These are phyloP conservation scores for Eugnorisma glareosa DNA, from an alignment of 2,888 invertebrate species.

Conservation along the genomic window DNA sequence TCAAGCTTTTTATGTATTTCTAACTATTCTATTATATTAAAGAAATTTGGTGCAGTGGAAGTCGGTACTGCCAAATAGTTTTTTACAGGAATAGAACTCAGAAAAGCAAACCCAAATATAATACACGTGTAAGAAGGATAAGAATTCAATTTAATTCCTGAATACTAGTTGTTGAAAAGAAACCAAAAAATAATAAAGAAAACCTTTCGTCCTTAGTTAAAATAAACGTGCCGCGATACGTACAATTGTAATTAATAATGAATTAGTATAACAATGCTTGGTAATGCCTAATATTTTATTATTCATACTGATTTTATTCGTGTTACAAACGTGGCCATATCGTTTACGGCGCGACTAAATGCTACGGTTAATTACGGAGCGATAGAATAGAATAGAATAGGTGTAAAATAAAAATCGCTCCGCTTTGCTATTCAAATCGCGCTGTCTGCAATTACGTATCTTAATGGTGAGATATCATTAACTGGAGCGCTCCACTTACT, in stretches of 20 bases:
- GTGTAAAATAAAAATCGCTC: conserved; percentile 85
- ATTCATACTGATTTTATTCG: conserved; percentile 77
- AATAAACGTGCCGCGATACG: conserved; percentile 54
- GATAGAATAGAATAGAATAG: conserved; percentile 85
- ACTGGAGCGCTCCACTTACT: conserved; percentile 57
- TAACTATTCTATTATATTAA: background rate
- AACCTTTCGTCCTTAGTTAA: conserved; percentile 46
- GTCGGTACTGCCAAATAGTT: background rate
- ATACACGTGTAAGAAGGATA: background rate
- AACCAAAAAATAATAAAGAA: conserved; percentile 47
- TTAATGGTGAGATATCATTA: conserved; percentile 69
- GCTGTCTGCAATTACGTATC: conserved; percentile 81
- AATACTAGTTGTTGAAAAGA: conserved; percentile 33
- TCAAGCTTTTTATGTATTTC: conserved; percentile 10
- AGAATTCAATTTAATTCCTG: conserved; percentile 21
- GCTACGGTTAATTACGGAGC: conserved; percentile 83
- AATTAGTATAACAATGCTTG: conserved; percentile 69
- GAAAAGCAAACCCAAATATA: background rate
- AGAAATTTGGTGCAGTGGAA: background rate
- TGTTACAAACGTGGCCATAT: conserved; percentile 73
- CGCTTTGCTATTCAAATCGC: conserved; percentile 87
- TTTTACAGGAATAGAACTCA: background rate
- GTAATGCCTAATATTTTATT: conserved; percentile 73
- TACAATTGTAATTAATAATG: conserved; percentile 69
- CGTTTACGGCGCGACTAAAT: conserved; percentile 85